Percentiles rank a stretch among this genome's conserved stretches.
phyloP scores from a whole-genome alignment of 2,113 vertebrate species.

The Gymnarchus niloticus region DNA sequence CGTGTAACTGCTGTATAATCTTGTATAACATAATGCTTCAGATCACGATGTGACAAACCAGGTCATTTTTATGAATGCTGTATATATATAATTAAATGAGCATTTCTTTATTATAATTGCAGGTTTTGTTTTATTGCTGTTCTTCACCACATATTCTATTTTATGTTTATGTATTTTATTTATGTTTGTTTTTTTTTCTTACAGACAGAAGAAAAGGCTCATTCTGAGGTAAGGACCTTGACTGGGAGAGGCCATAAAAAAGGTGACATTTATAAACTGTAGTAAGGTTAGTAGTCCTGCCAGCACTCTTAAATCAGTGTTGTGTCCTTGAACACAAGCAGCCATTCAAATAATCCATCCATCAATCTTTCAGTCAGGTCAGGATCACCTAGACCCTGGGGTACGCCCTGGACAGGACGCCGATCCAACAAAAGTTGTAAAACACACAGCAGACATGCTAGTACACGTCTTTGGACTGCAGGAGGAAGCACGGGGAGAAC shows the following conservation, averaged over 20 bases:
- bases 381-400: background rate
- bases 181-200: constrained; percentile 26
- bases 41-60: background rate
- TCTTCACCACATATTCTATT: background rate
- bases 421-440: background rate
- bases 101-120: background rate
- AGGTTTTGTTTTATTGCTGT: background rate
- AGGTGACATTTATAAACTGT: background rate
- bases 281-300: background rate
- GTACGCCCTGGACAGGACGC: background rate
- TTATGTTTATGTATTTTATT: background rate
- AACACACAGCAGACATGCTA: background rate
- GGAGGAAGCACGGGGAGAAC: too few relatives aligned
- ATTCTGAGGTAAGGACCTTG: constrained; percentile 67
- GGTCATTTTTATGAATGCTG: too few relatives aligned
- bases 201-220: constrained; percentile 78
- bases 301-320: background rate
- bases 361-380: background rate
- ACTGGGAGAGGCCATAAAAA: background rate
- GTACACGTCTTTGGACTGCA: too few relatives aligned
- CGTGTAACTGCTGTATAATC: background rate
- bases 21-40: background rate
- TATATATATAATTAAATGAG: background rate
- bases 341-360: background rate
- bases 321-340: background rate